A percentile compares a stretch with the other conserved stretches of the same genome.
These are phyloP conservation scores for Heteropelma amictum DNA, from an alignment of 2,888 invertebrate species.

Conservation along the genomic window DNA sequence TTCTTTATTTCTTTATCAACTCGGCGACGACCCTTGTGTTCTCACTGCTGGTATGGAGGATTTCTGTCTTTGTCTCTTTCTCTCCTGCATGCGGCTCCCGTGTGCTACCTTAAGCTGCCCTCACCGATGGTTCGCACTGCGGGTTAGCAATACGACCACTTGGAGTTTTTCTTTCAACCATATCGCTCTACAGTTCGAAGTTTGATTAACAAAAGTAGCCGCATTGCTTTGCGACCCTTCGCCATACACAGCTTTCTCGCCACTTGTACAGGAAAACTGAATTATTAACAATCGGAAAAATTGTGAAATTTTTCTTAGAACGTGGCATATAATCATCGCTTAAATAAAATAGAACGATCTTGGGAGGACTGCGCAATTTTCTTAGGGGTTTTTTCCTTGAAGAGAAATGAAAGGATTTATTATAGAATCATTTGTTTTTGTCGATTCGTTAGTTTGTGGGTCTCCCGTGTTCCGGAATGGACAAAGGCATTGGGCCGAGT, in stretches of 20 bases:
- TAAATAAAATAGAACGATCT: too few species aligned
- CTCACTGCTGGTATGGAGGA: conserved; percentile 31
- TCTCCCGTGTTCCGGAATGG: too few species aligned
- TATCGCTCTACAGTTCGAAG: conserved; percentile 47
- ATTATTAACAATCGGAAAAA: not conserved
- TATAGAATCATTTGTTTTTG: too few species aligned
- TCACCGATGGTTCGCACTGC: conserved; percentile 13
- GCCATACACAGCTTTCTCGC: conserved; percentile 1
- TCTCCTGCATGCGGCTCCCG: not conserved
- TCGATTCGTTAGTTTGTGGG: too few species aligned
- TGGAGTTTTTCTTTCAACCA: conserved; percentile 45
- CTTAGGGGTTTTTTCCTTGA: too few species aligned
- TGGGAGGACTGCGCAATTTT: too few species aligned
- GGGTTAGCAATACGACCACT: conserved; percentile 28
- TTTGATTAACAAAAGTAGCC: conserved; percentile 48
- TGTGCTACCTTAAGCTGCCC: conserved; percentile 23
- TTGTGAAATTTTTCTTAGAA: too few species aligned
- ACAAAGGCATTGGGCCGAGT: too few species aligned
- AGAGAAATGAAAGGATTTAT: too few species aligned
- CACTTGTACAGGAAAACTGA: not conserved
- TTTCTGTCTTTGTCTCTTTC: conserved; percentile 7
- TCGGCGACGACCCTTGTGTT: conserved; percentile 65
- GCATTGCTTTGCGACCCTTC: conserved; percentile 24
- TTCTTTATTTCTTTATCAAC: conserved; percentile 78
- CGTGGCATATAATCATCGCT: too few species aligned